These are phyloP conservation scores for Pandion haliaetus DNA, from an alignment of 2,113 vertebrate genomes.

Conservation along the genomic window DNA sequence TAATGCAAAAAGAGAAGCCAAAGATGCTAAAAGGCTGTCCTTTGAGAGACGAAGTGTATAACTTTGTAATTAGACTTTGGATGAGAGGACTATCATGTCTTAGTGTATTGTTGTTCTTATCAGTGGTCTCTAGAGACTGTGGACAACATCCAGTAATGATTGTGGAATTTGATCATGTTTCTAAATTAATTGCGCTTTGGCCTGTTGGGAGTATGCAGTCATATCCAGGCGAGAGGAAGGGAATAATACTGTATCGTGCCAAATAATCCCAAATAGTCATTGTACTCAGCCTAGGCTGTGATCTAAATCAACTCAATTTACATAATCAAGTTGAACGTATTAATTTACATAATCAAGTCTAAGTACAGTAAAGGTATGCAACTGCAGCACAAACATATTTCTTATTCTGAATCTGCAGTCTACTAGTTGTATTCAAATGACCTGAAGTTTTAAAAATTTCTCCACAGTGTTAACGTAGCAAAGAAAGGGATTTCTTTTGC, in stretches of 20 bases:
- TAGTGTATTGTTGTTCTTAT: conserved; percentile 16
- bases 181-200: conserved; percentile 47
- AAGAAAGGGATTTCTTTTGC: conserved; percentile 24
- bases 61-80: conserved; percentile 56
- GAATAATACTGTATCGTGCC: background rate
- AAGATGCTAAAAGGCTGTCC: conserved; percentile 43
- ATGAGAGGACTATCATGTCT: conserved; percentile 39
- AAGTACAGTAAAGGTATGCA: conserved; percentile 1
- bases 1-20: background rate
- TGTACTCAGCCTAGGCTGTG: conserved; percentile 4
- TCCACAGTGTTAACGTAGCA: background rate
- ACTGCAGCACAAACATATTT: conserved; percentile 28
- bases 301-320: conserved; percentile 46
- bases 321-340: conserved; percentile 1
- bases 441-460: conserved; percentile 5
- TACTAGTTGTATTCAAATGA: conserved; percentile 30
- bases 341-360: conserved; percentile 52
- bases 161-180: conserved; percentile 49
- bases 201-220: conserved; percentile 9
- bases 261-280: conserved; percentile 35
- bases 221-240: background rate
- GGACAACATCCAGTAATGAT: conserved; percentile 51
- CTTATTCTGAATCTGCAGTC: conserved; percentile 44
- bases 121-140: background rate
- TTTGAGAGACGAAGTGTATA: conserved; percentile 33